Base-by-base conservation (phyloP, 2,888 invertebrate species). In the Campopleginae sp. region DNA sequence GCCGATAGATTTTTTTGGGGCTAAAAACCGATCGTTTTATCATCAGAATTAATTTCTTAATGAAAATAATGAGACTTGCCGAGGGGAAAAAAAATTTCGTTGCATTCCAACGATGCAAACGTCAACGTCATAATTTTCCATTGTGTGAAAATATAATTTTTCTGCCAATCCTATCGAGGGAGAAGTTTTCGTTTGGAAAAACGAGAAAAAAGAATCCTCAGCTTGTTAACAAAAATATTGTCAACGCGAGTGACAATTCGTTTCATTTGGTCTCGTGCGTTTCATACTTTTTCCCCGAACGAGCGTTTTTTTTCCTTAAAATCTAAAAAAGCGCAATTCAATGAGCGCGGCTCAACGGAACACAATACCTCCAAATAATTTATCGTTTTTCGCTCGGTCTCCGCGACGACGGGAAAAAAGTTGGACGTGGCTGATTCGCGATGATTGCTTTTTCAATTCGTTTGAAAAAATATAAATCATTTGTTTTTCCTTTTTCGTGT, bases 401-500 rank as follows among this genome's bases (percentile, higher is more conserved):
- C 42, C 14, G 7, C 61, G 33, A 23, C 3, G 14, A 27, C 1
- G n/a, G 12, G 6, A 10, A 23, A 42, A 51, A 54, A 72, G 19
- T 17, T 23, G 19, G 10, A 68, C 12, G 10, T 42, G 5, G 44
- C 38, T 14, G 27, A 68, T 38, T 14, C 23, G 1, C 2, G 23
- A 68, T 44, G 14, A 48, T 46, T 46, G 14, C 31, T n/a, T 31
- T 72, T 42, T 54, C 4, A 23, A 23, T 54, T 12, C 14, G 19
- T 42, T 54, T 23, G 3, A 33, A 46, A 23, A 42, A 46, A 23
- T 48, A 51, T 27, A 2, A 31, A 61, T 61, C 54, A 58, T 48
- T 76, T 51, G 46, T 33, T 51, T 51, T 51, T 51, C 23, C 14
- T 46, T 82, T 51, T 12, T 23, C 19, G 17, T 42, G 19, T 12